phyloP scores from a whole-genome alignment of 2,797 vertebrate genomes.

The Xerus rutilus region DNA sequence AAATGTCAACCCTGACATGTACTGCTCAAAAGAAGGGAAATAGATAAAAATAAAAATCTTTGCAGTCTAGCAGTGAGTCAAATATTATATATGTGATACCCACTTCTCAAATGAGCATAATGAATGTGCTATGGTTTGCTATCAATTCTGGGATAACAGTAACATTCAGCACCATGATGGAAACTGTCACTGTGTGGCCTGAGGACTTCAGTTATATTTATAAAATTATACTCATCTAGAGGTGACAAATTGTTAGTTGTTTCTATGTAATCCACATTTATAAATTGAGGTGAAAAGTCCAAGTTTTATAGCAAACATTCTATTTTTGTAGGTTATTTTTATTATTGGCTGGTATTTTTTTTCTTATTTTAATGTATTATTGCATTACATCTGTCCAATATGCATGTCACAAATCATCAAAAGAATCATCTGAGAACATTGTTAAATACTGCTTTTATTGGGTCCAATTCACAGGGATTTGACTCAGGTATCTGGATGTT shows the following conservation, averaged over 20 bases:
- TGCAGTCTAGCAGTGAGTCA: not conserved
- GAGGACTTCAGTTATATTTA: not conserved
- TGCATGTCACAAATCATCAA: not conserved
- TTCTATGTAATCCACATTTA: not conserved
- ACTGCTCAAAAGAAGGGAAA: constrained; percentile 63
- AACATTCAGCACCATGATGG: not conserved
- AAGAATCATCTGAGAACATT: not conserved
- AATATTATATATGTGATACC: not conserved
- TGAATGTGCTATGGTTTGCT: not conserved
- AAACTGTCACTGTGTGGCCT: not conserved
- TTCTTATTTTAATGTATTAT: not conserved
- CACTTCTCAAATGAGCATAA: not conserved
- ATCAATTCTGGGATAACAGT: not conserved
- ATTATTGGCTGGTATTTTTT: not conserved
- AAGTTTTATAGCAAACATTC: constrained; percentile 2
- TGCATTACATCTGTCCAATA: not conserved
- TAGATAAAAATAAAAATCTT: constrained; percentile 58
- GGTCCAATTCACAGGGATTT: not conserved
- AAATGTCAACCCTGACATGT: constrained; percentile 61
- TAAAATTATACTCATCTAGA: not conserved
- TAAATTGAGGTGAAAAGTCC: not conserved
- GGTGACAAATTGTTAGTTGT: not conserved
- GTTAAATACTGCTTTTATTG: not conserved
- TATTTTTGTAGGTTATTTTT: not conserved
- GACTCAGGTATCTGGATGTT: not conserved